phyloP scores from a whole-genome alignment of 1,140 invertebrate species.

The Drosophila orosa region DNA sequence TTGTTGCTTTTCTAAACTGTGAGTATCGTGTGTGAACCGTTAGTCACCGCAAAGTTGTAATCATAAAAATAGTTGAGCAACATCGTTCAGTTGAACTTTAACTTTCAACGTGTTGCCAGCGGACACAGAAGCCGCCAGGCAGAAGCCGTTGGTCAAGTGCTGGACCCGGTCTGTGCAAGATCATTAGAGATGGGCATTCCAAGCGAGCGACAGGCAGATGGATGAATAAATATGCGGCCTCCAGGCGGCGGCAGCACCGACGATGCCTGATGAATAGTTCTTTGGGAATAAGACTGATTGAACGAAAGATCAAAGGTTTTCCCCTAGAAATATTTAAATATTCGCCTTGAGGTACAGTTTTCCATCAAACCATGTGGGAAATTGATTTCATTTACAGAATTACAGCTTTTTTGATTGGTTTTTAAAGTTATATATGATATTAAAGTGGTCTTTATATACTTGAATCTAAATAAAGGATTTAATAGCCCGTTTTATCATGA shows the following conservation, averaged over 20 bases:
- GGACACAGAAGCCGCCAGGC: conserved; percentile 33
- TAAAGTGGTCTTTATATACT: neutral
- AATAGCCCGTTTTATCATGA: neutral
- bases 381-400: neutral
- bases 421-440: neutral
- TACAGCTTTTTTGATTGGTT: too few relatives aligned
- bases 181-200: conserved; percentile 37
- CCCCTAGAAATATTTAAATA: conserved; percentile 5
- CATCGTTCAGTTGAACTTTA: conserved; percentile 73
- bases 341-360: neutral
- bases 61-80: conserved; percentile 77
- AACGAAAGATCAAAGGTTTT: conserved; percentile 34
- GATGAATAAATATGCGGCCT: conserved; percentile 35
- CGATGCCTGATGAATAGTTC: conserved; percentile 29
- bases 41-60: conserved; percentile 68
- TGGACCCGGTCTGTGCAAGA: conserved; percentile 9
- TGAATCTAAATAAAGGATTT: too few relatives aligned
- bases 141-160: conserved; percentile 47
- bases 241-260: neutral
- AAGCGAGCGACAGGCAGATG: conserved; percentile 4
- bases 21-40: conserved; percentile 54
- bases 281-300: conserved; percentile 10
- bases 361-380: neutral
- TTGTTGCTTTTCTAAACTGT: neutral
- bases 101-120: conserved; percentile 52